Evolutionary conservation across 2,888 invertebrate species (phyloP).

Genomic region (Drosophila formosana): DNA sequence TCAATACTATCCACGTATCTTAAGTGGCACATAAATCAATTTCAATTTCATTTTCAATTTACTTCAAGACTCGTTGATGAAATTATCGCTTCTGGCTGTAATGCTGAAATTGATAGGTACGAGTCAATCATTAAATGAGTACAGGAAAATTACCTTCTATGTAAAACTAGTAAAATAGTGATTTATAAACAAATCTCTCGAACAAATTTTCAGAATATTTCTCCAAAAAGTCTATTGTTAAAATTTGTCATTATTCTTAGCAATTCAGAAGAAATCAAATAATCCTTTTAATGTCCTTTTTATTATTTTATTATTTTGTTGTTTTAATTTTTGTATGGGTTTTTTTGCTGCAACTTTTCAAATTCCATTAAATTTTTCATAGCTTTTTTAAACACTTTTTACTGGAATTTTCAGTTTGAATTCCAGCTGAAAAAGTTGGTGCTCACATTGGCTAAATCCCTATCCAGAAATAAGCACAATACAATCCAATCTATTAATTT

Average conservation of each 20-base stretch:
- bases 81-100: slow-evolving; percentile 23
- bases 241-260: no score
- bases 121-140: background rate
- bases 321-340: no score
- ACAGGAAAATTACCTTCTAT: background rate
- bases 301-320: no score
- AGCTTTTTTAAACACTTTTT: background rate
- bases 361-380: background rate
- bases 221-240: no score
- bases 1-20: slow-evolving; percentile 13
- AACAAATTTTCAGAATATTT: no score
- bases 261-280: no score
- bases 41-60: slow-evolving; percentile 40
- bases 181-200: background rate
- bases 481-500: slow-evolving; percentile 63
- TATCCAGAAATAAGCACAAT: slow-evolving; percentile 16
- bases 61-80: slow-evolving; percentile 40
- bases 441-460: slow-evolving; percentile 15
- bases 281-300: no score
- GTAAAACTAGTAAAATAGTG: background rate
- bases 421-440: background rate
- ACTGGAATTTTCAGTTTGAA: background rate
- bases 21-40: slow-evolving; percentile 61
- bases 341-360: background rate
- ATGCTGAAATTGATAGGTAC: slow-evolving; percentile 1